These are phyloP conservation scores for Crypturellus undulatus DNA, from an alignment of 2,113 vertebrate genomes.

Conservation along the genomic window DNA sequence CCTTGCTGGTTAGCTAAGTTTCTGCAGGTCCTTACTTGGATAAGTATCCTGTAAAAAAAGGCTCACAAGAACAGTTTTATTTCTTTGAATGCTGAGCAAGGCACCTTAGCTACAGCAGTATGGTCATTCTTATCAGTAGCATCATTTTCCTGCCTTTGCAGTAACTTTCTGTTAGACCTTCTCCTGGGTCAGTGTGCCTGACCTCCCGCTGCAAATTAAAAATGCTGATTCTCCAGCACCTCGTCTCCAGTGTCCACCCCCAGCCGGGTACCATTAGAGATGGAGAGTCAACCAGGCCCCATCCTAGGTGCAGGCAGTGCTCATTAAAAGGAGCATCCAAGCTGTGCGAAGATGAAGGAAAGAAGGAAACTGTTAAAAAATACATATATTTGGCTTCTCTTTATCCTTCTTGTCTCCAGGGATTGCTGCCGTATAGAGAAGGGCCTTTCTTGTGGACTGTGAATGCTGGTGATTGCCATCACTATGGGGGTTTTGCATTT, in stretches of 20 bases:
- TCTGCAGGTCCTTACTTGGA: rapidly evolving
- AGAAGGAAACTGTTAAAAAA: neutral
- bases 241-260: neutral
- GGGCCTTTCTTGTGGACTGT: neutral
- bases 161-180: neutral
- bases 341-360: neutral
- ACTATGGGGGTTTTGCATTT: slow-evolving; percentile 10
- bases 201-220: neutral
- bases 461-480: neutral
- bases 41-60: neutral
- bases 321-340: neutral
- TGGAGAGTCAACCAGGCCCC: neutral
- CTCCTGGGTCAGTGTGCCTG: neutral
- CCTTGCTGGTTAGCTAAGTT: neutral
- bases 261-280: neutral
- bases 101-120: neutral
- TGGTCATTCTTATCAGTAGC: neutral
- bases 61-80: neutral
- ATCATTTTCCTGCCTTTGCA: neutral
- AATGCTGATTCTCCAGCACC: neutral
- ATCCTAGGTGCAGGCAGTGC: neutral
- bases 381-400: neutral
- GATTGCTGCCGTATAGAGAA: neutral
- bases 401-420: neutral
- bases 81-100: neutral